Evolutionary conservation across 2,797 vertebrate genomes (phyloP).

Genomic region (Botia kubotai): DNA sequence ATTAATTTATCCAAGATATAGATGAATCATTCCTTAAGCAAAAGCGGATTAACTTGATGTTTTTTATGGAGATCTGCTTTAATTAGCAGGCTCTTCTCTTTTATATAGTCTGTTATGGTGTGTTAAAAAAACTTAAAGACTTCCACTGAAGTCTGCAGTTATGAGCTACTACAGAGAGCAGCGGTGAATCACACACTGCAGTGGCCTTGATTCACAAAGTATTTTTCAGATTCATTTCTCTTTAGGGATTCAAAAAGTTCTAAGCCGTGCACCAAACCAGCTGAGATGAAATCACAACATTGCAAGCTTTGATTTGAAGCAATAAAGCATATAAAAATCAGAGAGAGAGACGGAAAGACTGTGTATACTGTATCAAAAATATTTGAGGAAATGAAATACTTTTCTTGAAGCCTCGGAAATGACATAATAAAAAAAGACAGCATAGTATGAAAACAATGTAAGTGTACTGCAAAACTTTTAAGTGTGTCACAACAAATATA

Average conservation of each 20-base stretch:
- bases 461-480: no score
- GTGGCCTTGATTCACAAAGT: not conserved
- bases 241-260: not conserved
- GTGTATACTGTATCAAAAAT: not conserved
- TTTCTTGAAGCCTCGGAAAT: not conserved
- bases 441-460: not conserved
- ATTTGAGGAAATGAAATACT: not conserved
- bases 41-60: conserved; percentile 71
- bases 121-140: not conserved
- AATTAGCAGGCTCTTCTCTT: not conserved
- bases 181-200: not conserved
- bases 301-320: not conserved
- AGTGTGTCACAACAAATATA: no score
- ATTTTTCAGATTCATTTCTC: not conserved
- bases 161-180: not conserved
- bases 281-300: not conserved
- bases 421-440: not conserved
- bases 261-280: not conserved
- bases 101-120: conserved; percentile 3
- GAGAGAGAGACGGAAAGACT: not conserved
- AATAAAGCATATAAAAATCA: not conserved
- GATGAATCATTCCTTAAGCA: conserved; percentile 69
- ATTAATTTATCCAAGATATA: conserved; percentile 73
- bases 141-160: not conserved
- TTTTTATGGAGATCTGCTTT: conserved; percentile 23